These are phyloP conservation scores for Protobothrops mucrosquamatus DNA, from an alignment of 2,113 vertebrate species.

Conservation along the genomic window DNA sequence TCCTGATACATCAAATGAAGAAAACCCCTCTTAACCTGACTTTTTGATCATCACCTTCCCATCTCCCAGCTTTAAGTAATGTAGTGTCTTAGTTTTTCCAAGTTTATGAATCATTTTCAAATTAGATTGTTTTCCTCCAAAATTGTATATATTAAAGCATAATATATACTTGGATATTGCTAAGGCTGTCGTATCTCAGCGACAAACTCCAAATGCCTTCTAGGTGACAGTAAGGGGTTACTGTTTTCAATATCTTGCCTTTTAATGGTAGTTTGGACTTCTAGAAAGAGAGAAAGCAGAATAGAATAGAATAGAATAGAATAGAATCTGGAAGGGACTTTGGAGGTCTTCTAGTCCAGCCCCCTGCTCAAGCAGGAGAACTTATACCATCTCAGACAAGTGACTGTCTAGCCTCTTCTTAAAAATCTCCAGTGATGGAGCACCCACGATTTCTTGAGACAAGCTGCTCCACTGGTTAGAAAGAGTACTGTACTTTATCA, in stretches of 20 bases:
- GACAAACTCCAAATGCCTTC: not conserved
- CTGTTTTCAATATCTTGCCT: not conserved
- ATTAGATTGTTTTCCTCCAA: not conserved
- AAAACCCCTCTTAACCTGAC: not conserved
- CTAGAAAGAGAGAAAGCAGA: too few species aligned
- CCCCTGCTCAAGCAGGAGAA: too few species aligned
- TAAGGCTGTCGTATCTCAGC: not conserved
- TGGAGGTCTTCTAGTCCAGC: too few species aligned
- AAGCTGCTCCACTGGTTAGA: not conserved
- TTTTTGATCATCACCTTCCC: not conserved
- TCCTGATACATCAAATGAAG: not conserved
- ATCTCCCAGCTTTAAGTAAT: not conserved
- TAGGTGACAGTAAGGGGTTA: not conserved
- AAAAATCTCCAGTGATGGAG: too few species aligned
- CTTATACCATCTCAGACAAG: too few species aligned
- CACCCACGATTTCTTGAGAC: too few species aligned
- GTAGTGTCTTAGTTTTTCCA: not conserved
- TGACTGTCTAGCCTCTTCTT: too few species aligned
- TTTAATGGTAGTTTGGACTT: not conserved
- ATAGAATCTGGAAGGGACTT: too few species aligned
- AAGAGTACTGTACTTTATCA: not conserved
- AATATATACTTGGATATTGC: not conserved
- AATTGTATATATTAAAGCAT: not conserved
- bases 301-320: too few species aligned
- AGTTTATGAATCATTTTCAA: not conserved